Evolutionary conservation across 2,113 vertebrate species (phyloP).

Genomic region (Acinonyx jubatus): DNA sequence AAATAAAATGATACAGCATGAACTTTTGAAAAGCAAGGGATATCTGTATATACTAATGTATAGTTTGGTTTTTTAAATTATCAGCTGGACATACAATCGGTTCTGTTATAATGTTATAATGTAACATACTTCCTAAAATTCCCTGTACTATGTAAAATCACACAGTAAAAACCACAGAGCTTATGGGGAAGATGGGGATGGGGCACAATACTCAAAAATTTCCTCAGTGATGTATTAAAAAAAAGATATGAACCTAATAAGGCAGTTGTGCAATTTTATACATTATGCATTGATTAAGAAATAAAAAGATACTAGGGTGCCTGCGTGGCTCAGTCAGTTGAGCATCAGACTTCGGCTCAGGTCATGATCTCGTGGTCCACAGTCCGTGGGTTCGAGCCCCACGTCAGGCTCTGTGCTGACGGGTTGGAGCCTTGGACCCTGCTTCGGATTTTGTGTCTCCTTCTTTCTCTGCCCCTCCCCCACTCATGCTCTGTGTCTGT

Average conservation of each 20-base stretch:
- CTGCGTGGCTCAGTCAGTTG: too few species aligned
- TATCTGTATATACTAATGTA: neutral
- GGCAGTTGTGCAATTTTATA: slow-evolving; percentile 9
- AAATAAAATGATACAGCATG: too few species aligned
- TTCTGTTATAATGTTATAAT: slow-evolving; percentile 14
- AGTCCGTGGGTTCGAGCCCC: too few species aligned
- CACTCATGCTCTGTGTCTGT: too few species aligned
- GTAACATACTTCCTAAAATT: slow-evolving; percentile 41
- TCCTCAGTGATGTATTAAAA: neutral
- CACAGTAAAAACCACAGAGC: neutral
- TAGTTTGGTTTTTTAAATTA: slow-evolving; percentile 26
- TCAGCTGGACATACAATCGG: neutral
- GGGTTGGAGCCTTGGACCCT: too few species aligned
- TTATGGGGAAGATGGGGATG: slow-evolving; percentile 27
- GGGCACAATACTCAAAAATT: neutral
- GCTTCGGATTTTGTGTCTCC: too few species aligned
- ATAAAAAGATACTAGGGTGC: neutral
- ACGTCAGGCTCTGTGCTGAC: too few species aligned
- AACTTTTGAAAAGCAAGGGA: too few species aligned
- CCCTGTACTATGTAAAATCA: neutral
- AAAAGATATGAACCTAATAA: neutral
- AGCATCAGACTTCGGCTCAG: too few species aligned
- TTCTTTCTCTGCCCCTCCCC: too few species aligned
- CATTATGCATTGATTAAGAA: neutral
- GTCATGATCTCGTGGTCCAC: too few species aligned